Base-by-base conservation (phyloP, 1,140 invertebrate species). In the Pissodes strobi region DNA sequence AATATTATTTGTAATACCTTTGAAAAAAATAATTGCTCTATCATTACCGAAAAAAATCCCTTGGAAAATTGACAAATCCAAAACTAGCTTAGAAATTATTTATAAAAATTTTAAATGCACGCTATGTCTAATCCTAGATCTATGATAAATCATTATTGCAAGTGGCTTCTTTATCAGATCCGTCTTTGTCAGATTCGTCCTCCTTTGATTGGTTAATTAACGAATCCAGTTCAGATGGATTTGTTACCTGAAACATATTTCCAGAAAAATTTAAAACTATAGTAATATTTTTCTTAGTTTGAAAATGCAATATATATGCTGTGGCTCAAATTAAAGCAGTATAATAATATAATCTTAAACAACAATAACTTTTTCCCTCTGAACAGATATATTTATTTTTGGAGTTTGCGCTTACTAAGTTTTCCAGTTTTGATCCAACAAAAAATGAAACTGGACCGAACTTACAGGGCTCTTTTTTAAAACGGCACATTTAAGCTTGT, bases 171-270 rank as follows among this genome's bases (percentile, higher is more conserved):
- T 59, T 48, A n/a, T n/a, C n/a, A n/a, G n/a, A n/a, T n/a, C n/a
- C n/a, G n/a, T n/a, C n/a, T n/a, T n/a, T n/a, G 10, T 59, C 56
- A 5, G 41, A 25, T 9, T 3, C 43, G 10, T 45, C 53, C 9
- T 59, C 56, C n/a, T 59, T 62, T 13, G 58, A 55, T 45, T 69
- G 59, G 21, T 53, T 67, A 43, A 74, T 76, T 59, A 76, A 59
- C 18, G 72, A 69, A 48, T 74, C 74, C 37, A 76, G 56, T 66
- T 76, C 74, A 8, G 74, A 76, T 13, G 74, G 74, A 17, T 71
- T 73, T 12, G 70, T 74, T 25, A 72, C 52, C 74, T 75, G 69
- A 60, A 74, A 74, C 22, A 65, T 64, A 39, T 13, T 17, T 37
- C 3, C 6, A 41, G 18, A 17, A 18, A 41, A 39, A 23, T 34